Base-by-base conservation (phyloP, 2,113 vertebrate species). In the Melanocharis versteri region DNA sequence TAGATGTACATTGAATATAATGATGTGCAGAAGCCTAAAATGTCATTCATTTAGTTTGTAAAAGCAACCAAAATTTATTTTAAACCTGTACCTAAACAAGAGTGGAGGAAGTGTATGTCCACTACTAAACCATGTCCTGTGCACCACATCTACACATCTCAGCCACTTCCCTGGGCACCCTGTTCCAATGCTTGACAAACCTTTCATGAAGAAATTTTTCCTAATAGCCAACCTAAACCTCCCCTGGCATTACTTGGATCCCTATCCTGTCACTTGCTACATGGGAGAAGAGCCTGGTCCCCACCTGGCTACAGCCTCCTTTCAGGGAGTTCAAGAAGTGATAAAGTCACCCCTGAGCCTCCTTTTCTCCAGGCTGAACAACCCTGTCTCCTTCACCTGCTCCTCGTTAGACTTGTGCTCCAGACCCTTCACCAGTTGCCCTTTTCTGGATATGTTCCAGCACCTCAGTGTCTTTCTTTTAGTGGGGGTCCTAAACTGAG, bases 241-340 rank as follows among this genome's bases (percentile, higher is more conserved):
- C 8, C 11, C 13, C 45, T 82, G 53, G 3, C 60, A 30, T 89
- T 39, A 53, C 53, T 27, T 68, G 21, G 21, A 17, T 51, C 45
- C 13, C 53, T 60, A 16, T 82, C 15, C 45, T 75, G 17, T 75
- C 33, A 28, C 28, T 68, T 53, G 11, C 17, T 53, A 17, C 28
- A 3, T 53, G n/a, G 20, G 24, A 75, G 35, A 65, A 71, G 33
- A 51, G 3, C 47, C 61, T 58, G 21, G 40, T 11, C 11, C 21
- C 11, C 10, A 22, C 11, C 11, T 68, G 30, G n/a, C 39, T 21
- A 60, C n/a, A 60, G 1, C 0, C 0, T 75, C 28, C 33, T 60
- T 68, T 75, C 39, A 30, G 20, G 24, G 16, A 68, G 13, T 31
- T 75, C 30, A 48, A 22, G 30, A 35, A 54, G 11, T 8, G 28